Evolutionary conservation across 1,140 invertebrate species (phyloP), one percentile per base, ranked within the genome.

Genomic region (Cotesia chilonis): DNA sequence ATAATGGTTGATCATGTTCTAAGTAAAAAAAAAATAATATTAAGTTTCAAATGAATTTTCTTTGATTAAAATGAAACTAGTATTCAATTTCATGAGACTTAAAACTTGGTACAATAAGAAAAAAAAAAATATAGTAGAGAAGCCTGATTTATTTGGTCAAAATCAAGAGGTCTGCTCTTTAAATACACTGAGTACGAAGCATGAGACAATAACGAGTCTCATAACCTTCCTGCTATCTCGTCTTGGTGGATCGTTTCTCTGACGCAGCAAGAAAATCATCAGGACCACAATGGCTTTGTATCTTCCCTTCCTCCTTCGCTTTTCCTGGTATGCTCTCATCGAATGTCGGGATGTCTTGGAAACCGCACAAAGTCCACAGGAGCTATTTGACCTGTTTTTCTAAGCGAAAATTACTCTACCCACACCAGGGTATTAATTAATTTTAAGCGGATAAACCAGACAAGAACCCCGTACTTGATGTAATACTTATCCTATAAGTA

Each of bases 221-320:
- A 71, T 71, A 71, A 71, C 69, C 69, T 52, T 28, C 59, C 61
- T 71, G 41, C 63, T 71, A 71, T 71, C 69, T 71, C 37, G 61
- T 55, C 38, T 60, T 71, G 20, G 12, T 7, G 41, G 59, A 35
- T 65, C 68, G 55, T 70, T 70, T 70, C 67, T 57, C 57, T 20
- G 68, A 59, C 35, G 37, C 54, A 14, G 12, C 68, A 59, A 70
- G 52, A 38, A 55, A 55, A 47, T 55, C 67, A 14, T 55, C 67
- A 35, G 51, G 41, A 54, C 57, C 68, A 47, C 68, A 70, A 60
- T 70, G 68, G 55, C 68, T 71, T 61, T 51, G 35, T 60, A 52
- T 64, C 41, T 63, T 35, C 35, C 51, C 47, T 17, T 20, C 41
- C 41, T 6, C 41, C 41, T 47, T 10, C 10, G 6, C 5, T 10